Conservation (phyloP, 2,888 invertebrate species). For the Drosophila silvestris region DNA sequence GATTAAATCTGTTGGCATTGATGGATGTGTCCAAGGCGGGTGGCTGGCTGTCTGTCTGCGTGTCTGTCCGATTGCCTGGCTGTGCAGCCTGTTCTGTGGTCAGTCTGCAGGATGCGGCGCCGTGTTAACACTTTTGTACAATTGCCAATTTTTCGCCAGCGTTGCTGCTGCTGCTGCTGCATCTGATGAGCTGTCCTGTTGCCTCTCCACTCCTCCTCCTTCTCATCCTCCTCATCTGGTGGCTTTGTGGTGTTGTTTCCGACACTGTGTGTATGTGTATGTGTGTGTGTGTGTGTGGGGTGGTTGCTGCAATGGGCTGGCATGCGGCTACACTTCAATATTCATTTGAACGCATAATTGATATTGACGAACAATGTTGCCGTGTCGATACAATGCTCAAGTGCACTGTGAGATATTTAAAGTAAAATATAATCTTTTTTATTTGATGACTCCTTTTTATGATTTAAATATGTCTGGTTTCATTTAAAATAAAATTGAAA, state of each 20-base stretch:
- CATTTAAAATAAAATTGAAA: not conserved
- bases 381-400: constrained; percentile 60
- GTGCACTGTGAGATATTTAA: constrained; percentile 35
- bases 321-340: constrained; percentile 80
- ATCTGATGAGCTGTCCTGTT: constrained; percentile 62
- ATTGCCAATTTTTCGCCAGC: constrained; percentile 74
- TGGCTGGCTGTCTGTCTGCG: constrained; percentile 7
- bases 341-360: constrained; percentile 82
- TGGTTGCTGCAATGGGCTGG: constrained; percentile 46
- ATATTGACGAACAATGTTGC: constrained; percentile 81
- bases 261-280: not conserved
- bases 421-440: too few relatives aligned
- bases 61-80: constrained; percentile 19
- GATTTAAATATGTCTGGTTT: not conserved
- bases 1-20: constrained; percentile 83
- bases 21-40: constrained; percentile 79
- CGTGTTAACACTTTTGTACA: constrained; percentile 82
- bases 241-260: constrained; percentile 61
- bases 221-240: constrained; percentile 5
- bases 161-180: constrained; percentile 35
- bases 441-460: not conserved
- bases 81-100: constrained; percentile 61
- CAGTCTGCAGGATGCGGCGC: constrained; percentile 77
- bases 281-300: constrained; percentile 32
- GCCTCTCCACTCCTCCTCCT: constrained; percentile 3